Conservation (phyloP, 2,113 vertebrate species). For the Pterocles gutturalis region DNA sequence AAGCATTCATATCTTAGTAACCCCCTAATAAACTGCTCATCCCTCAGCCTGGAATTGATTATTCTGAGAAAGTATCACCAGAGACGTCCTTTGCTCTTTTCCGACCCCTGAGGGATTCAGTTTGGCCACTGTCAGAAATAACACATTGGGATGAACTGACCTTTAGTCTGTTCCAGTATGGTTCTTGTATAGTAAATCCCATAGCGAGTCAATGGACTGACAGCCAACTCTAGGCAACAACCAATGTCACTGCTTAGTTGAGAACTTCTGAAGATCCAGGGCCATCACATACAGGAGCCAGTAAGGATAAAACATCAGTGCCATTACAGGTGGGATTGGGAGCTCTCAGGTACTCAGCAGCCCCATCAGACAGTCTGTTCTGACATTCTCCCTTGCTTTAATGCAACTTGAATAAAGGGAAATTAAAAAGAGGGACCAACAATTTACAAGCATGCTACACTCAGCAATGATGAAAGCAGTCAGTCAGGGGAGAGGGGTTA, state of each 20-base stretch:
- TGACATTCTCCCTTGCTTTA: not conserved
- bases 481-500: not conserved
- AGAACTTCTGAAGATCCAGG: not conserved
- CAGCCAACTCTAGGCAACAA: not conserved
- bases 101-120: not conserved
- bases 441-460: not conserved
- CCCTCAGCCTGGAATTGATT: not conserved
- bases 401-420: not conserved
- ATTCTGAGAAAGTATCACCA: not conserved
- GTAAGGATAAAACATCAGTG: not conserved
- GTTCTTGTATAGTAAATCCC: not conserved
- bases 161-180: not conserved
- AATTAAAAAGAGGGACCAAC: not conserved
- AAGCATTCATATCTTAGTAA: not conserved
- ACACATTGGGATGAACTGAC: not conserved
- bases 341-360: not conserved
- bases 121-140: not conserved
- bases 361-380: not conserved
- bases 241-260: not conserved
- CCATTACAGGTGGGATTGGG: not conserved
- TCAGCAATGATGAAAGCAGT: not conserved
- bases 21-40: not conserved
- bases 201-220: not conserved
- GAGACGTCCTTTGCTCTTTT: not conserved
- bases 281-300: not conserved